Base-by-base conservation (phyloP, 2,797 vertebrate species). In the Xiphorhynchus erythropygius region DNA sequence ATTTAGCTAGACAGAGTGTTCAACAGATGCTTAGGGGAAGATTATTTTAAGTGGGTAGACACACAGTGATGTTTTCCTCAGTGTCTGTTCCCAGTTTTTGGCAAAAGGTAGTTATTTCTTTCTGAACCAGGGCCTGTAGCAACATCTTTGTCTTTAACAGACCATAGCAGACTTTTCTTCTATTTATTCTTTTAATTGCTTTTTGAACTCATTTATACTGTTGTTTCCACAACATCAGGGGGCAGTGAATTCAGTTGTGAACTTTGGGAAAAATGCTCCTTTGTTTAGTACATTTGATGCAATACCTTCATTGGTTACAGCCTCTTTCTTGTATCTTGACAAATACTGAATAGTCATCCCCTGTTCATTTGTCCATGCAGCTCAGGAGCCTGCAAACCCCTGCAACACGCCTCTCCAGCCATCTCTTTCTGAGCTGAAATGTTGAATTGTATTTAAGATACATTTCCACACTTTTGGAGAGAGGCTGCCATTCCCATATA, bases 151-250 rank as follows among this genome's bases (percentile, higher is more conserved):
- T 93, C 69, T 89, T 89, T 95, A 95, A 90, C 24, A 93, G 67
- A 91, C 76, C 16, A 2, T 87, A 55, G 77, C 28, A 0, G 55
- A 71, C 35, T 76, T 91, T 91, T 91, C 56, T 91, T 76, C 88
- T 84, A 64, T 93, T 95, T 94, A 78, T 95, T 94, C 80, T 87
- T 95, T 82, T 91, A 92, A 87, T 91, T 97, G 85, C 62, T 69
- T 94, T 94, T 94, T 90, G 84, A 94, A 93, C 73, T 91, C 50
- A 89, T 83, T 96, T 95, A 49, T 78, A 42, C 69, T 75, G 64
- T 91, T 96, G 69, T 86, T 94, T 94, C 79, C 83, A 71, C 87
- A 93, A 75, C 79, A 63, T 96, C 73, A 78, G 77, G 83, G 82
- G 76, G 69, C 85, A 95, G 55, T n/a, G 69, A 88, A 90, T 94